phyloP scores from a whole-genome alignment of 2,888 invertebrate genomes.

The Dicroscelio sp. region DNA sequence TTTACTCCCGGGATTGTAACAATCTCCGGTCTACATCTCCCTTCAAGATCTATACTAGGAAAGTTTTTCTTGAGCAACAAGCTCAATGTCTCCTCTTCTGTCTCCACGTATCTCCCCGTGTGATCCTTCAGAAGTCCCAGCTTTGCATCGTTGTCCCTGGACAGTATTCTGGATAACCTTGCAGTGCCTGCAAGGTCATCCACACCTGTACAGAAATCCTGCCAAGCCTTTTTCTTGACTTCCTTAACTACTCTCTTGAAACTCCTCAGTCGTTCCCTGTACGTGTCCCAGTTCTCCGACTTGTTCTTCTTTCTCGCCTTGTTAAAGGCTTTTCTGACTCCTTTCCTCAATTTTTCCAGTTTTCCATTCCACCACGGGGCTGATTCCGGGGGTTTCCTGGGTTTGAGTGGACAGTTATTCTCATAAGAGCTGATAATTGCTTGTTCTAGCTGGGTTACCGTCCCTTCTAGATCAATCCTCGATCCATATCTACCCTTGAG shows the following conservation, averaged over 20 bases:
- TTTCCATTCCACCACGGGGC: slow-evolving; percentile 63
- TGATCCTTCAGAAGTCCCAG: background rate
- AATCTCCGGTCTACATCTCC: background rate
- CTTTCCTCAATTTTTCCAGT: slow-evolving; percentile 31
- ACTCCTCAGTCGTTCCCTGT: background rate
- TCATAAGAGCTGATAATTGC: slow-evolving; percentile 38
- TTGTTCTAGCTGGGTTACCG: background rate
- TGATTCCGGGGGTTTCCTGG: background rate
- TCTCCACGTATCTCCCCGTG: background rate
- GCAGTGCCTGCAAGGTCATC: no score
- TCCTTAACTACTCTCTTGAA: background rate
- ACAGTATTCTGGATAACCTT: background rate
- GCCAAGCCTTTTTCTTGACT: background rate
- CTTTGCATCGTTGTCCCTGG: background rate
- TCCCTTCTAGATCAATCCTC: slow-evolving; percentile 9
- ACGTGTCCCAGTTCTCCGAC: background rate
- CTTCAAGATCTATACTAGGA: background rate
- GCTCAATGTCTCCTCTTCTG: slow-evolving; percentile 44
- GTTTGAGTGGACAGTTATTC: slow-evolving; percentile 30
- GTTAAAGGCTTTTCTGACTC: slow-evolving; percentile 48
- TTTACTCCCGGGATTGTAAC: no score
- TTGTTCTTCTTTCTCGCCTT: slow-evolving; percentile 21
- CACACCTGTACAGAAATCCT: background rate
- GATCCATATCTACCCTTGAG: slow-evolving; percentile 41
- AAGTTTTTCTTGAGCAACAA: background rate